These are phyloP conservation scores for Andrena praecox DNA, from an alignment of 2,888 invertebrate species.

Conservation along the genomic window DNA sequence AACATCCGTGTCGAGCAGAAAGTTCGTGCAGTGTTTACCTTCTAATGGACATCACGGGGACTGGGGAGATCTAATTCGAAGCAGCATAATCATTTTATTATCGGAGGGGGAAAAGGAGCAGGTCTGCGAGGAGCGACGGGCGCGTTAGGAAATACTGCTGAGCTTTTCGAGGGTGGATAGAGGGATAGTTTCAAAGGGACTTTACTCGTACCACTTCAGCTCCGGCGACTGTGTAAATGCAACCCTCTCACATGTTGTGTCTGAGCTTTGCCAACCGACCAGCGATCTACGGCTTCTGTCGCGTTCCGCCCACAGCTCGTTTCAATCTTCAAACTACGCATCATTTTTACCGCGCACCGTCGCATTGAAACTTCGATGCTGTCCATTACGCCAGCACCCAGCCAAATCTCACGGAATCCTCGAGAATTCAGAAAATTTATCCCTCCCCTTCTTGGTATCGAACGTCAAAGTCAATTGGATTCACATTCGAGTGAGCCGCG, in stretches of 20 bases:
- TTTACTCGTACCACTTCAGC: conserved; percentile 11
- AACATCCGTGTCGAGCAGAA: conserved; percentile 14
- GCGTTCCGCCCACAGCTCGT: conserved; percentile 45
- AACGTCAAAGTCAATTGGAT: too few relatives aligned
- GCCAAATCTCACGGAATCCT: not conserved
- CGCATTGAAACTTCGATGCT: not conserved
- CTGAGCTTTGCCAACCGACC: conserved; percentile 72
- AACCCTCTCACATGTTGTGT: conserved; percentile 62
- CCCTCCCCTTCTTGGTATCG: not conserved
- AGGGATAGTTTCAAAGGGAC: conserved; percentile 2
- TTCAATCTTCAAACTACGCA: conserved; percentile 42
- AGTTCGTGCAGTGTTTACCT: not conserved
- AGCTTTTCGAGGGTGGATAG: not conserved
- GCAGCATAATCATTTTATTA: not conserved
- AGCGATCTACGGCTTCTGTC: conserved; percentile 77
- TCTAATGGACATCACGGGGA: not conserved
- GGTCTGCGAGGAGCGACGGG: too few relatives aligned
- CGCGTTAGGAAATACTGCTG: not conserved
- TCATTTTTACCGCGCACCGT: conserved; percentile 25
- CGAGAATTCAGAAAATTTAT: not conserved
- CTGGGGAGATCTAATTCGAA: not conserved
- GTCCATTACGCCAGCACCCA: not conserved
- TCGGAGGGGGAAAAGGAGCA: not conserved
- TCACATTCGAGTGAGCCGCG: too few relatives aligned
- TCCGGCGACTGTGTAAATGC: conserved; percentile 54